A percentile compares a stretch with the other conserved stretches of the same genome.
phyloP scores from a whole-genome alignment of 2,113 vertebrate species.

The Natator depressus region DNA sequence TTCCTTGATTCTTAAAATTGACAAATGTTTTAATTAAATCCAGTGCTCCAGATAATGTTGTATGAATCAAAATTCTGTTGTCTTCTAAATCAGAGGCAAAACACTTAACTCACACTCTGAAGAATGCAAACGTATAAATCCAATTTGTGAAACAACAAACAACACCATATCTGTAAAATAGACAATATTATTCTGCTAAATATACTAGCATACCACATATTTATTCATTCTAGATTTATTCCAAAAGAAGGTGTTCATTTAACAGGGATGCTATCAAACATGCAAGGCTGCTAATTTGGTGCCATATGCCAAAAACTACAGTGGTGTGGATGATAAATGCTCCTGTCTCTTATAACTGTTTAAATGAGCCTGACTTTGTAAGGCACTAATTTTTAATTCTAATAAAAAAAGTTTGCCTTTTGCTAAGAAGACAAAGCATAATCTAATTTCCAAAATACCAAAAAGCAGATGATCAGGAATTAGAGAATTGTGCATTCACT shows the following conservation, averaged over 20 bases:
- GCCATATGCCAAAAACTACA: conserved; percentile 40
- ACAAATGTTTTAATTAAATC: neutral
- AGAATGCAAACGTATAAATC: neutral
- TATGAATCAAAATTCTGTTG: neutral
- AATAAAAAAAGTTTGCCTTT: conserved; percentile 29
- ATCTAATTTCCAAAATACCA: conserved; percentile 57
- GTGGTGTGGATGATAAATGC: conserved; percentile 5
- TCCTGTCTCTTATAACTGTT: conserved; percentile 46
- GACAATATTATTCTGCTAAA: neutral
- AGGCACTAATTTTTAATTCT: conserved; percentile 48
- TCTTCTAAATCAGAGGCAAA: neutral
- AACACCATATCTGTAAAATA: neutral
- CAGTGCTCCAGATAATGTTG: neutral
- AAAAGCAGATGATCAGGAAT: conserved; percentile 30
- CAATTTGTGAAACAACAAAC: neutral
- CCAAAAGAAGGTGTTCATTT: neutral
- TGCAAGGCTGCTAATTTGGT: neutral
- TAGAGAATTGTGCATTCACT: conserved; percentile 9
- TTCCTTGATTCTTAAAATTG: neutral
- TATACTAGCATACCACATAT: neutral
- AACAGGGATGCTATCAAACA: neutral
- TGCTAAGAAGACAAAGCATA: conserved; percentile 54
- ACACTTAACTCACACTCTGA: neutral
- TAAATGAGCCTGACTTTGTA: conserved; percentile 4
- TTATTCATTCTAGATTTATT: neutral